Evolutionary conservation across 2,113 vertebrate species (phyloP).

Genomic region (Chaetodon auriga): DNA sequence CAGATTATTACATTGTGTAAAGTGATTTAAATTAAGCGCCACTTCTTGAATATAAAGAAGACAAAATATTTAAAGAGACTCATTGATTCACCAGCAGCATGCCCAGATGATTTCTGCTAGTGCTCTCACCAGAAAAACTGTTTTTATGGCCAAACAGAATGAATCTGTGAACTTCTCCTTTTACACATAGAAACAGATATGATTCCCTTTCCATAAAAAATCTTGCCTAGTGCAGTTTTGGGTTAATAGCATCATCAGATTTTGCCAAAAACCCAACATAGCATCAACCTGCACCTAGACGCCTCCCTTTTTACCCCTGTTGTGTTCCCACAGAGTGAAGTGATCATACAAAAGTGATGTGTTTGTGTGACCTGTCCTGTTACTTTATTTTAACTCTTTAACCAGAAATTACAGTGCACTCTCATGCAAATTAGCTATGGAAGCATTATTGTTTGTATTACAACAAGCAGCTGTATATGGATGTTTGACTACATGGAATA

Average conservation of each 20-base stretch:
- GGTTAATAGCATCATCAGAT: conserved; percentile 16
- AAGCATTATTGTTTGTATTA: background rate
- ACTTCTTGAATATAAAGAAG: background rate
- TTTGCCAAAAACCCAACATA: conserved; percentile 10
- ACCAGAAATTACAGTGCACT: background rate
- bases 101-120: no score
- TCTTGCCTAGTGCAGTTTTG: conserved; percentile 70
- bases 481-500: conserved; percentile 19
- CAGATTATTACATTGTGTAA: background rate
- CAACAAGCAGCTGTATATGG: conserved; percentile 25
- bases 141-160: conserved; percentile 15
- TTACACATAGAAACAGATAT: background rate
- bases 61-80: no score
- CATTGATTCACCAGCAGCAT: no score
- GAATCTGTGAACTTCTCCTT: background rate
- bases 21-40: background rate
- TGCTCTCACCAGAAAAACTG: conserved; percentile 5
- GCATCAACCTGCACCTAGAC: conserved; percentile 33
- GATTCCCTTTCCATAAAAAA: conserved; percentile 12
- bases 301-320: background rate
- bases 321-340: conserved; percentile 40
- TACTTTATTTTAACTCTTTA: background rate
- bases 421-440: background rate
- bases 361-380: conserved; percentile 30
- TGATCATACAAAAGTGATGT: conserved; percentile 32